Conservation (phyloP, 2,888 invertebrate species). For the Nasonia oneida region DNA sequence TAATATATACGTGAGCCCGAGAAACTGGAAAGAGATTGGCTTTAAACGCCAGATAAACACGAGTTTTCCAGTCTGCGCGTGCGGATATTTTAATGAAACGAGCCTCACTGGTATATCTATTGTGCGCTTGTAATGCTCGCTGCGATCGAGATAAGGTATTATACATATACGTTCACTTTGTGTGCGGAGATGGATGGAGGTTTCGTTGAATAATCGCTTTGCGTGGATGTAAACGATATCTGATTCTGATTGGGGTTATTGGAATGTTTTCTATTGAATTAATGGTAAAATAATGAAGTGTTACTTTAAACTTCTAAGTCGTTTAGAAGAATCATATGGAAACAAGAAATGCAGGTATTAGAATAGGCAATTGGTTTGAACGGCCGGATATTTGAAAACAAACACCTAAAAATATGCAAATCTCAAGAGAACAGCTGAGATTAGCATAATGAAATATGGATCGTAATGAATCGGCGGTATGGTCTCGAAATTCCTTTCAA, state of each 20-base stretch:
- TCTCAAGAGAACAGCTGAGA: background rate
- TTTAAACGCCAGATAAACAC: slow-evolving; percentile 7
- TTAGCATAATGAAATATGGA: slow-evolving; percentile 15
- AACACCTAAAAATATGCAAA: background rate
- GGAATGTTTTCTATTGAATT: background rate
- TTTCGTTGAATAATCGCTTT: background rate
- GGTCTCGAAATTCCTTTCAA: slow-evolving; percentile 25
- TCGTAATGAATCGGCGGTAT: background rate
- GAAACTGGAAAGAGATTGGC: slow-evolving; percentile 34
- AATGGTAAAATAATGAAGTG: background rate
- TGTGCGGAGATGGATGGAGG: background rate
- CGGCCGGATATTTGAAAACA: background rate
- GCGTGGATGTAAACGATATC: background rate
- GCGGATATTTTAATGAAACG: slow-evolving; percentile 26
- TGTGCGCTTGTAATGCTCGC: background rate
- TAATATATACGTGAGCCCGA: background rate
- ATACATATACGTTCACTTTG: background rate
- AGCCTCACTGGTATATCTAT: background rate
- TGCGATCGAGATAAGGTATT: background rate
- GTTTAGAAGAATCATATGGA: too few relatives aligned
- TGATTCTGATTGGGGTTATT: background rate
- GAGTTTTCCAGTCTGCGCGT: background rate
- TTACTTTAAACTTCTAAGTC: too few relatives aligned
- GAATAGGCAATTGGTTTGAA: background rate
- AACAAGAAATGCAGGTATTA: too few relatives aligned